Evolutionary conservation across 2,888 invertebrate species (phyloP).

Genomic region (Drosophila mayaguana): DNA sequence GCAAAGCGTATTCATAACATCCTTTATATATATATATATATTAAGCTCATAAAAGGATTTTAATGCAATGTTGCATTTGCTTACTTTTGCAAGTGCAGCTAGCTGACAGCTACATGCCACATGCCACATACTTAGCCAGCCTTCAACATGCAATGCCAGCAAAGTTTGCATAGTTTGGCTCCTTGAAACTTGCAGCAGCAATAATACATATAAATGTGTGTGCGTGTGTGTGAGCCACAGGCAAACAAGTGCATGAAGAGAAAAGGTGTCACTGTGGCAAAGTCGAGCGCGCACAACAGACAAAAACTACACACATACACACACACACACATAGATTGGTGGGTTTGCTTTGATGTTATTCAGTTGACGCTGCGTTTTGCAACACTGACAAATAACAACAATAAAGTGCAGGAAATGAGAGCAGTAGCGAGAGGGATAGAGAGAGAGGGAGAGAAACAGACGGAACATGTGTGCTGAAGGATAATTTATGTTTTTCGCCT

Average conservation of each 20-base stretch:
- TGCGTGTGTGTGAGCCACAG: constrained; percentile 26
- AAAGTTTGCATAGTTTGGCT: constrained; percentile 14
- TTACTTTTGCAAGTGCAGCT: neutral
- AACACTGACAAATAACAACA: constrained; percentile 28
- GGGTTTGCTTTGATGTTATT: constrained; percentile 56
- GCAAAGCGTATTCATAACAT: neutral
- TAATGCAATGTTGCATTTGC: constrained; percentile 5
- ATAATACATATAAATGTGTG: constrained; percentile 13
- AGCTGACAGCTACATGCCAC: constrained; percentile 25
- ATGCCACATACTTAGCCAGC: constrained; percentile 24
- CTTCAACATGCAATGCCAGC: constrained; percentile 17
- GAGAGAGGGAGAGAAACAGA: neutral
- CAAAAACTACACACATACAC: constrained; percentile 1
- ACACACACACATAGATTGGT: neutral
- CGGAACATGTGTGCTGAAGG: constrained; percentile 40
- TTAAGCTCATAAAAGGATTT: neutral
- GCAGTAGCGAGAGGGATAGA: constrained; percentile 1
- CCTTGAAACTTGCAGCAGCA: constrained; percentile 28
- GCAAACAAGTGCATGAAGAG: constrained; percentile 39
- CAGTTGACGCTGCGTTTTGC: constrained; percentile 22
- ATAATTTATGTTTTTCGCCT: constrained; percentile 64
- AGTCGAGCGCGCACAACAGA: constrained; percentile 41
- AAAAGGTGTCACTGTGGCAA: constrained; percentile 59
- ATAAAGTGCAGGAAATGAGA: constrained; percentile 27
- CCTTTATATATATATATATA: neutral